A percentile compares a stretch with the other conserved stretches of the same genome.
These are phyloP conservation scores for Drosophila monieri DNA, from an alignment of 2,888 invertebrate species.

Conservation along the genomic window DNA sequence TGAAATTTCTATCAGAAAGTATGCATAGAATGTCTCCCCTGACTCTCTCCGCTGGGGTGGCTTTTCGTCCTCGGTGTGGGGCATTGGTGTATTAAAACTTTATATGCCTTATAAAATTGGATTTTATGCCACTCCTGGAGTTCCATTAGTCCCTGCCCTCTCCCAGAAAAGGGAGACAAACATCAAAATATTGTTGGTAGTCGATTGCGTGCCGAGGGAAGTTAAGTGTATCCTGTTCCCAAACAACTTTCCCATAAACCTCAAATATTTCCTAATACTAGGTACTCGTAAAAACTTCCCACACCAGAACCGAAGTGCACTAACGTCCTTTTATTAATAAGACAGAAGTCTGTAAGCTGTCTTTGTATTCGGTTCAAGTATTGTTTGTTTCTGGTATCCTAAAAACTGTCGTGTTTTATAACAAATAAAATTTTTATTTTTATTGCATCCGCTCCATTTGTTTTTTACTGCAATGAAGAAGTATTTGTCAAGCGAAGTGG, in stretches of 20 bases:
- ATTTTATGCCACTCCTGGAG: constrained; percentile 71
- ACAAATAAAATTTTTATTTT: constrained; percentile 43
- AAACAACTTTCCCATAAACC: constrained; percentile 56
- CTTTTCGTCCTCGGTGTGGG: constrained; percentile 5
- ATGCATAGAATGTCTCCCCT: constrained; percentile 54
- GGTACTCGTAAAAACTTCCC: constrained; percentile 65
- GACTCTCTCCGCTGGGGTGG: constrained; percentile 19
- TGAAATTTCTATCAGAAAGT: constrained; percentile 72
- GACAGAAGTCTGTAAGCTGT: constrained; percentile 21
- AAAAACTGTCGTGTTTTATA: constrained; percentile 30
- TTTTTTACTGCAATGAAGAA: constrained; percentile 45
- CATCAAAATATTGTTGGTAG: constrained; percentile 66
- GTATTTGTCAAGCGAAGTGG: constrained; percentile 24
- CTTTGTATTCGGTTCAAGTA: not conserved
- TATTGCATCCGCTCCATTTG: constrained; percentile 59
- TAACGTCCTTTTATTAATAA: not conserved
- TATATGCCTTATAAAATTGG: constrained; percentile 77
- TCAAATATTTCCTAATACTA: constrained; percentile 62
- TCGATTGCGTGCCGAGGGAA: constrained; percentile 68
- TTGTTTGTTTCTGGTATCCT: not conserved
- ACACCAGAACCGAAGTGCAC: constrained; percentile 50
- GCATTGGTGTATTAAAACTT: constrained; percentile 65
- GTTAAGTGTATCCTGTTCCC: constrained; percentile 44
- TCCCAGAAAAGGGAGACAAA: constrained; percentile 19
- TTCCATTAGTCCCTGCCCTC: constrained; percentile 52